Evolutionary conservation across 2,797 vertebrate genomes (phyloP), one percentile per base, ranked within the genome.

Genomic region (Crenichthys baileyi): DNA sequence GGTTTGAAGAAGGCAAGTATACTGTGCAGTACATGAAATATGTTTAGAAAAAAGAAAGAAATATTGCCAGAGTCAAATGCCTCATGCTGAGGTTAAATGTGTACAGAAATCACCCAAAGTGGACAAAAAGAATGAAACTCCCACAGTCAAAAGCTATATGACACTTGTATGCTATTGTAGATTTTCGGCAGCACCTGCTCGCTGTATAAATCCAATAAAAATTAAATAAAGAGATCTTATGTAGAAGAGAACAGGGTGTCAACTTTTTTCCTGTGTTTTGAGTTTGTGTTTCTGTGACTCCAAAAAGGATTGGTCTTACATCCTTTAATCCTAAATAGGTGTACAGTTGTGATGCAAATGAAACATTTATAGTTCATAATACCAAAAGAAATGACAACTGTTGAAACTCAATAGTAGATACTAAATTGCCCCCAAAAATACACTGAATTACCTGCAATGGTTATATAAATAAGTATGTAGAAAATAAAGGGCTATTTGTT

Each of bases 161-260:
- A 76, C 83, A 74, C 85, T 72, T 89, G 88, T 91, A 91, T 63
- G 85, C 79, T 90, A 83, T 36, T 92, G 89, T 93, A 92, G 84
- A 90, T 91, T 90, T 86, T 82, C 82, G 84, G 80, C 90, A 84
- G 87, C 85, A 83, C 81, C 80, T 89, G 75, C 61, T 83, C 85
- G 90, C 89, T 93, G 89, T 92, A 89, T 78, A 73, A 89, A 91
- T 73, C 75, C 77, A 89, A 87, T 77, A 48, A 76, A 84, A 88
- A 89, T 56, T 71, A 83, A 93, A 93, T 89, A 90, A 90, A 93
- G 83, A 87, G 65, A 88, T 89, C 85, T 87, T 89, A 90, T 88
- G 83, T 80, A 78, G 76, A 73, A 41, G 46, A 72, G 31, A 83
- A 7, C 13, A 22, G 68, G 36, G 20, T 78, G 22, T 85, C 50